Percentiles rank a stretch among this genome's conserved stretches.
phyloP scores from a whole-genome alignment of 2,113 vertebrate genomes.

The Arvicanthis niloticus region DNA sequence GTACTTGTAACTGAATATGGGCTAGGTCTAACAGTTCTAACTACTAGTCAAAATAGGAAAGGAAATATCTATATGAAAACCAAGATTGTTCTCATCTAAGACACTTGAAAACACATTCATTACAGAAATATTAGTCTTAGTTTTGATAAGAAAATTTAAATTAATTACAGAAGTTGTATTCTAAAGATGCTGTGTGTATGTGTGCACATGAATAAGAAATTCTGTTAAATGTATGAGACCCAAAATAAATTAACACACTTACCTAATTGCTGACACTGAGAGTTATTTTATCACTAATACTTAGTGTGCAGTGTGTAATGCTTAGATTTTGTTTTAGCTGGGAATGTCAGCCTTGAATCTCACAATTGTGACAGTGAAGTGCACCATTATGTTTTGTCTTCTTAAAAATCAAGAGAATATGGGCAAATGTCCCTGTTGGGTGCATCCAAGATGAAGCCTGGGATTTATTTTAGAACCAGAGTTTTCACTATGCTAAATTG shows the following conservation, averaged over 20 bases:
- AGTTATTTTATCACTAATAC: neutral
- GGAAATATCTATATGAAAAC: conserved; percentile 14
- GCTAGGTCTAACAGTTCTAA: conserved; percentile 38
- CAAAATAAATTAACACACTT: neutral
- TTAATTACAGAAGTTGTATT: neutral
- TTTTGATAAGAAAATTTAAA: conserved; percentile 41
- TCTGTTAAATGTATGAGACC: neutral
- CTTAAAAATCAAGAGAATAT: neutral
- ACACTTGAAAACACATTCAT: conserved; percentile 40
- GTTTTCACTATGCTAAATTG: conserved; percentile 1
- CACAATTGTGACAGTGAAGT: neutral
- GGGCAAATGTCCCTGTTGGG: neutral
- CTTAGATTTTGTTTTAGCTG: neutral
- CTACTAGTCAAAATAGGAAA: conserved; percentile 22
- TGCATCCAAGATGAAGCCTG: neutral
- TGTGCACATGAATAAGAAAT: neutral
- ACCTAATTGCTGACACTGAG: conserved; percentile 10
- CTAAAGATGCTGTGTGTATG: neutral
- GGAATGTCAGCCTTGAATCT: neutral
- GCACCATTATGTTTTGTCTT: neutral
- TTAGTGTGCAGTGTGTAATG: neutral
- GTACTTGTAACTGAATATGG: conserved; percentile 8
- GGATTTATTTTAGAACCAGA: conserved; percentile 50
- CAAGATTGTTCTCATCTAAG: neutral
- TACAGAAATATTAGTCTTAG: neutral